Percentiles rank a stretch among this genome's conserved stretches.
Conservation (phyloP, 2,797 vertebrate genomes). For the Crocidura indochinensis region DNA sequence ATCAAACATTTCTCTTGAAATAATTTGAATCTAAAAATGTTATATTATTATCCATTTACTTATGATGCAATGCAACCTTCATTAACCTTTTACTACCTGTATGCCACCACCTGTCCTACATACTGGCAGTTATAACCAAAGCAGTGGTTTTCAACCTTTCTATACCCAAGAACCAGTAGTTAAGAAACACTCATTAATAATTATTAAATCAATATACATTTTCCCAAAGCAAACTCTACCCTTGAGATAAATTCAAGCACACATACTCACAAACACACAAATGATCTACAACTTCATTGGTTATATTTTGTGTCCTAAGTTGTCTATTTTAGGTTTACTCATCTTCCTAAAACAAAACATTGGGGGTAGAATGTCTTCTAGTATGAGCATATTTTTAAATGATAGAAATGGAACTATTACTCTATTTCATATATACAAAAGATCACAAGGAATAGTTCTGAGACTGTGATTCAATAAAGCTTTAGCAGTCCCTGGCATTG, state of each 20-base stretch:
- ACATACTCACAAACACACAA: not conserved
- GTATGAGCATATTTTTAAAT: not conserved
- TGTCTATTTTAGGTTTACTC: not conserved
- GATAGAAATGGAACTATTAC: not conserved
- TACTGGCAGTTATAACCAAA: too few species aligned
- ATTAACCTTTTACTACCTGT: too few species aligned
- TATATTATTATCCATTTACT: not conserved
- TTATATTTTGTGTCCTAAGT: not conserved
- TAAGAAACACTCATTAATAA: not conserved
- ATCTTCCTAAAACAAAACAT: constrained; percentile 34
- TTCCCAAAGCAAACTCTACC: not conserved
- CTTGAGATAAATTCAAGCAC: not conserved
- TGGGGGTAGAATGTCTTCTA: not conserved
- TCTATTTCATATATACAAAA: not conserved
- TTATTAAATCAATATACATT: not conserved
- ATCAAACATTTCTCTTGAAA: constrained; percentile 42
- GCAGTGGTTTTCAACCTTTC: too few species aligned
- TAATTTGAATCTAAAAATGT: constrained; percentile 43
- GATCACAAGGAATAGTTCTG: not conserved
- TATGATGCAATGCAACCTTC: not conserved
- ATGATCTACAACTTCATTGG: not conserved
- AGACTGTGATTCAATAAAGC: not conserved
- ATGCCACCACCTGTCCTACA: too few species aligned
- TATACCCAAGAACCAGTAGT: too few species aligned
- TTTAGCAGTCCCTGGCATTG: not conserved